Evolutionary conservation across 2,797 vertebrate genomes (phyloP), one percentile per base, ranked within the genome.

Genomic region (Aplochiton taeniatus): DNA sequence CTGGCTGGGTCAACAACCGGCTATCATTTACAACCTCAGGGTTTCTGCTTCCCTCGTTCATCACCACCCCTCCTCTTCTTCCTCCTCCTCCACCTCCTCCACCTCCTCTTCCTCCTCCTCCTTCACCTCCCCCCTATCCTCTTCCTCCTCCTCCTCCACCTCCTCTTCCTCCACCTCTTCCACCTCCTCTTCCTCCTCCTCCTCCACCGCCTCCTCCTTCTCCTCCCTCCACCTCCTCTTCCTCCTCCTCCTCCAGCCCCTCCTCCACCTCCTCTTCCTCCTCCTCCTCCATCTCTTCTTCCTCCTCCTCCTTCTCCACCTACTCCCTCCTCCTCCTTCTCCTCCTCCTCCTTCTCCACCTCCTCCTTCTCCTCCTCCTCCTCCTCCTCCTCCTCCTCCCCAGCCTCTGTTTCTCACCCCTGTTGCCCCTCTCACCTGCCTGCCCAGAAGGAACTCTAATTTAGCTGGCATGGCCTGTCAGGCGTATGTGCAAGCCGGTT

Each of bases 1-100:
- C 47, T n/a, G 52, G 14, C 50, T 55, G 48, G 11, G 59, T 73
- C 75, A 75, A 81, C 73, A 76, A 49, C 75, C 58, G 62, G 66
- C 19, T 58, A 66, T 68, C 44, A 54, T 76, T 63, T 76, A 69
- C 44, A 42, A 55, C 44, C 58, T 43, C 18, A 55, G 11, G 45
- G 53, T 43, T 44, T 17, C 58, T 47, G 20, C 31, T 13, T 20
- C 44, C 44, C 16, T 54, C 3, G 11, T 18, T 20, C 45, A 43
- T 46, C 46, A 18, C 56, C 55, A 51, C 70, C 63, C 61, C 63
- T 69, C 67, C 68, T 41, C 49, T 55, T 51, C 47, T 18, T 43
- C 45, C 20, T n/a, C 14, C 41, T 49, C 17, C 12, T 20, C 45
- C 44, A 18, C 6, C n/a, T 41, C 12, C 19, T 14, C 44, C 49